Evolutionary conservation across 30 jellyfish, hydroid and myxozoan genomes (phyloP).

Genomic region (Hydractinia symbiolongicarpus): DNA sequence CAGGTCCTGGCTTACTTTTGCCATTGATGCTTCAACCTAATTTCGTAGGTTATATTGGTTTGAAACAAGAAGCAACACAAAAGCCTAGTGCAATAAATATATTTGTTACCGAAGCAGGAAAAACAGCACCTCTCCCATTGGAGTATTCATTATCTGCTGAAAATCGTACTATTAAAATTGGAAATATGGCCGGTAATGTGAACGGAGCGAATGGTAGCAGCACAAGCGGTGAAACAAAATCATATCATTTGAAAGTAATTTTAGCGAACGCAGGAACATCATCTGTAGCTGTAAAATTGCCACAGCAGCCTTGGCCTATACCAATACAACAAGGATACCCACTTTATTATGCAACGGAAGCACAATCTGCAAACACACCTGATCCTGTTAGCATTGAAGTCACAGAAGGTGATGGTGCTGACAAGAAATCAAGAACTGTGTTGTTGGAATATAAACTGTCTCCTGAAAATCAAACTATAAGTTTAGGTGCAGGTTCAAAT

Average conservation of each 20-base stretch:
- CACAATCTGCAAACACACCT: not conserved
- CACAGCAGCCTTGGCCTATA: not conserved
- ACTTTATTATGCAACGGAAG: not conserved
- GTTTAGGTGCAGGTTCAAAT: not conserved
- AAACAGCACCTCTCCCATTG: not conserved
- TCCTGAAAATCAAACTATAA: constrained; percentile 1
- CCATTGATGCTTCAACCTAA: too few relatives aligned
- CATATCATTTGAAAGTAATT: not conserved
- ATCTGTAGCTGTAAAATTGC: not conserved
- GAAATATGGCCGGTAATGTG: not conserved
- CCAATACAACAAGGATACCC: not conserved
- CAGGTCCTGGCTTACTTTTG: not conserved
- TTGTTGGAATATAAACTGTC: constrained; percentile 1
- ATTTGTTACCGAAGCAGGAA: not conserved
- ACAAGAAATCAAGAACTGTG: not conserved
- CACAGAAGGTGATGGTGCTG: not conserved
- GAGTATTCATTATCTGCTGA: not conserved
- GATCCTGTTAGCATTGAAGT: not conserved
- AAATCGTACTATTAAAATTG: not conserved
- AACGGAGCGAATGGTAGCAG: not conserved
- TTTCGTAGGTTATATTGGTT: too few relatives aligned
- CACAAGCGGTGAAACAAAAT: not conserved
- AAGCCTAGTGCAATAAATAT: not conserved
- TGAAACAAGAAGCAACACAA: too few relatives aligned
- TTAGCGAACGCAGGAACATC: not conserved